Evolutionary conservation across 23 tunicate species (phyloP).

Genomic region (Styela clava): DNA sequence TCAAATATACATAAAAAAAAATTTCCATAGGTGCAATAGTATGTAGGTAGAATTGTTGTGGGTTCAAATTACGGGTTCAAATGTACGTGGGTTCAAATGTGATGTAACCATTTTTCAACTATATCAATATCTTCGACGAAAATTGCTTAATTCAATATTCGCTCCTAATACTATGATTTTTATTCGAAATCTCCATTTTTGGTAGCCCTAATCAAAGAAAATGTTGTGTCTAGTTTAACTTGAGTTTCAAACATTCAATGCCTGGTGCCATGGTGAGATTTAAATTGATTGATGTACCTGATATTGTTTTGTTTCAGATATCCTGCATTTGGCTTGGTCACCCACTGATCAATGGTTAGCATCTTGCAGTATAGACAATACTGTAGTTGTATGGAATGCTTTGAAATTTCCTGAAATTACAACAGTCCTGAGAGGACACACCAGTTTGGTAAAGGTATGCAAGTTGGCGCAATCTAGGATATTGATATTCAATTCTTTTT

Average conservation of each 20-base stretch:
- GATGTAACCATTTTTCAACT: too few relatives aligned
- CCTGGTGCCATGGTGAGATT: too few relatives aligned
- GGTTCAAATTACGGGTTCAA: too few relatives aligned
- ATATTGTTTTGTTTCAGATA: slow-evolving; percentile 45
- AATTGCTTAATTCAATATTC: not conserved
- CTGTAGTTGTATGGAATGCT: slow-evolving; percentile 90
- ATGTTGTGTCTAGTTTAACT: too few relatives aligned
- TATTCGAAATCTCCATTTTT: not conserved
- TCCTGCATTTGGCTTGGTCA: slow-evolving; percentile 95
- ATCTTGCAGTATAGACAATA: slow-evolving; percentile 91
- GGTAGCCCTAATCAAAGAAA: too few relatives aligned
- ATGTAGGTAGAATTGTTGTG: too few relatives aligned
- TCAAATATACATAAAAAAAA: too few relatives aligned
- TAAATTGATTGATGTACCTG: too few relatives aligned
- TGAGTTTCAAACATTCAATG: too few relatives aligned
- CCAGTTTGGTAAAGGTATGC: slow-evolving; percentile 82
- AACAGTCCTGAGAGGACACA: slow-evolving; percentile 69
- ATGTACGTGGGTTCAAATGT: too few relatives aligned
- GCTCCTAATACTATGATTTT: not conserved
- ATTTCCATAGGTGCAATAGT: too few relatives aligned
- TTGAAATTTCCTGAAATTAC: slow-evolving; percentile 73
- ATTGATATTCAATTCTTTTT: not conserved
- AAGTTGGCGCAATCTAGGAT: too few relatives aligned
- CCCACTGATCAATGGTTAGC: slow-evolving; percentile 92
- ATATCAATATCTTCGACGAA: not conserved